Evolutionary conservation across 1,140 invertebrate genomes (phyloP).

Genomic region (Brachionus calyciflorus): DNA sequence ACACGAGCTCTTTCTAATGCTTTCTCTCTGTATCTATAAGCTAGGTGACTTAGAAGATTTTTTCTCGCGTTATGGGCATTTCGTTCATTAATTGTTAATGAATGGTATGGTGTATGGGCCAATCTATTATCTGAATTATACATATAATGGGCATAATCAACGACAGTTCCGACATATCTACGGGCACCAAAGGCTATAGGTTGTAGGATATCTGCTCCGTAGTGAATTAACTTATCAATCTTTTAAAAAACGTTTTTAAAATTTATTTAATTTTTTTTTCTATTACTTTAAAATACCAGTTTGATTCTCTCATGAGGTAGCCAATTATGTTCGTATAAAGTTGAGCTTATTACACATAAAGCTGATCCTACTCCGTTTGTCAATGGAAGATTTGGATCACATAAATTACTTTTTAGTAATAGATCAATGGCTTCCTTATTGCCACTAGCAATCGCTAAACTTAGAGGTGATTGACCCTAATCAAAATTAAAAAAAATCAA

Average conservation of each 20-base stretch:
- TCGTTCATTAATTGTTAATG: conserved; percentile 56
- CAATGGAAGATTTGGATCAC: conserved; percentile 55
- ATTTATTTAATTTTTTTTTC: neutral
- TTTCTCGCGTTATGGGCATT: conserved; percentile 58
- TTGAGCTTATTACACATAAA: conserved; percentile 56
- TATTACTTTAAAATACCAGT: conserved; percentile 51
- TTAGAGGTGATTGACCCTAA: conserved; percentile 56
- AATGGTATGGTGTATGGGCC: conserved; percentile 60
- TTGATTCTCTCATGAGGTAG: conserved; percentile 51
- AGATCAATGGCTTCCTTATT: conserved; percentile 51
- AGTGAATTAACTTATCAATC: conserved; percentile 57
- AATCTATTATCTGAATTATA: conserved; percentile 56
- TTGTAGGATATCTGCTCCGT: conserved; percentile 56
- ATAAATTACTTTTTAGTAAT: conserved; percentile 52
- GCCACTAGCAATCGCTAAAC: conserved; percentile 58
- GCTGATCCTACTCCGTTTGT: conserved; percentile 59
- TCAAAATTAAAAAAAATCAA: neutral
- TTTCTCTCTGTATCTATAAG: conserved; percentile 52
- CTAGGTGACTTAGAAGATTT: conserved; percentile 55
- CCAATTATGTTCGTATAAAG: conserved; percentile 56
- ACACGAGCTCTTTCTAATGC: conserved; percentile 51
- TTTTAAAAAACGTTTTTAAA: conserved; percentile 49
- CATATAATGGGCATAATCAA: conserved; percentile 60
- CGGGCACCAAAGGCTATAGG: conserved; percentile 57
- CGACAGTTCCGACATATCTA: conserved; percentile 55